phyloP scores from a whole-genome alignment of 2,113 vertebrate species.

The Rhegmatorhina hoffmannsi region DNA sequence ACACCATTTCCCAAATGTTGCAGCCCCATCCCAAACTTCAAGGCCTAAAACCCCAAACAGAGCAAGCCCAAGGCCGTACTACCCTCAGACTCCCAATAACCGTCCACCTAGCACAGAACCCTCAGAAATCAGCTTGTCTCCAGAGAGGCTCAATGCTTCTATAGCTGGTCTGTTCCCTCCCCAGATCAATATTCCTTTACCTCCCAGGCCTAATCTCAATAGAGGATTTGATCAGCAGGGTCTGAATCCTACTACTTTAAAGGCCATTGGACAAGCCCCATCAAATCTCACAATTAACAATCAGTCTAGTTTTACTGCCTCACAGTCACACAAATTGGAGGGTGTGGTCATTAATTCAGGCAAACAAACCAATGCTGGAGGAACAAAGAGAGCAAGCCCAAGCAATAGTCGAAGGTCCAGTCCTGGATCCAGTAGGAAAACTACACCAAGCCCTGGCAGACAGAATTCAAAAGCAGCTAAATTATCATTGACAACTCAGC shows the following conservation, averaged over 20 bases:
- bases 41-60: constrained; percentile 97
- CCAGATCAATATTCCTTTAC: constrained; percentile 98
- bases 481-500: constrained; percentile 78
- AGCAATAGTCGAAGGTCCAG: constrained; percentile 94
- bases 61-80: constrained; percentile 95
- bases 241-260: constrained; percentile 96
- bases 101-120: constrained; percentile 97
- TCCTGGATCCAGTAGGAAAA: constrained; percentile 92
- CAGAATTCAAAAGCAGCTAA: constrained; percentile 90
- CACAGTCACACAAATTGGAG: constrained; percentile 81
- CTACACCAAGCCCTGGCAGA: constrained; percentile 92
- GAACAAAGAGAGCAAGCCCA: constrained; percentile 91
- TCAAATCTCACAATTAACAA: constrained; percentile 81
- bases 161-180: constrained; percentile 98
- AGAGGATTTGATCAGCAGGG: constrained; percentile 98
- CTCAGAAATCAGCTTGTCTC: constrained; percentile 97
- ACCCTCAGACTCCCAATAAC: constrained; percentile 94
- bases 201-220: constrained; percentile 90
- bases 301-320: constrained; percentile 73
- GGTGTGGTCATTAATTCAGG: constrained; percentile 82
- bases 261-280: constrained; percentile 97
- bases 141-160: constrained; percentile 96
- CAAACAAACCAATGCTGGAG: constrained; percentile 83
- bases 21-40: constrained; percentile 90
- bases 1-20: constrained; percentile 90